Evolutionary conservation across 2,113 vertebrate species (phyloP), one percentile per base, ranked within the genome.

Genomic region (Rhynchomys soricoides): DNA sequence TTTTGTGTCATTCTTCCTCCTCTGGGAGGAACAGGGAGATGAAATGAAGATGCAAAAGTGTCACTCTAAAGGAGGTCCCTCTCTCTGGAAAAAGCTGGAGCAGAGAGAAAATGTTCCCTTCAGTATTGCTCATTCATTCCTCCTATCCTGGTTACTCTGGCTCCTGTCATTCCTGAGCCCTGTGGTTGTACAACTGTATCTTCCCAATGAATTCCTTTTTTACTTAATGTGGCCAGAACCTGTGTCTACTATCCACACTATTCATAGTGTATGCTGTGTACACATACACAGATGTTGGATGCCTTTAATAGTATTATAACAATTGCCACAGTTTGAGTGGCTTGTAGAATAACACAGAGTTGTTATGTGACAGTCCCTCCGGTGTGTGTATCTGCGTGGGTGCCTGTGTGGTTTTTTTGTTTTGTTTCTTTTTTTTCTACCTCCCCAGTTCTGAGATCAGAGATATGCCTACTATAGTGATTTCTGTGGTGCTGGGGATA

Each of bases 181-280:
- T 1, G 2, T 71, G 31, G 37, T 66, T 71, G 12, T 31, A 79
- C n/a, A 66, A 21, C 12, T 74, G 3, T 15, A 52, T 29, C 45
- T 24, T 71, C 45, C 29, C 62, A 83, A 4, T 16, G 8, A 90
- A 45, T 71, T 90, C 15, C n/a, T 16, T 52, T 71, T 79, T 79
- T 71, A 15, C 59, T 83, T 55, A 31, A 66, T 55, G 52, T n/a
- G 73, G 16, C 43, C 74, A 62, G 85, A 95, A 16, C 89, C 83
- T 90, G 26, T 90, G 92, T 95, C 88, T 90, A 78, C 37, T 59
- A 48, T 45, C 79, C 86, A 10, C 21, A 88, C 16, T n/a, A 66
- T 66, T 66, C 64, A 66, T 64, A 64, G 26, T 64, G 24, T 64
- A 29, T 10, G 26, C 62, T 64, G 62, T 29, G 24, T 64, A 64